Evolutionary conservation across 1,140 invertebrate species (phyloP).

Genomic region (Druon quercuslanigerum): DNA sequence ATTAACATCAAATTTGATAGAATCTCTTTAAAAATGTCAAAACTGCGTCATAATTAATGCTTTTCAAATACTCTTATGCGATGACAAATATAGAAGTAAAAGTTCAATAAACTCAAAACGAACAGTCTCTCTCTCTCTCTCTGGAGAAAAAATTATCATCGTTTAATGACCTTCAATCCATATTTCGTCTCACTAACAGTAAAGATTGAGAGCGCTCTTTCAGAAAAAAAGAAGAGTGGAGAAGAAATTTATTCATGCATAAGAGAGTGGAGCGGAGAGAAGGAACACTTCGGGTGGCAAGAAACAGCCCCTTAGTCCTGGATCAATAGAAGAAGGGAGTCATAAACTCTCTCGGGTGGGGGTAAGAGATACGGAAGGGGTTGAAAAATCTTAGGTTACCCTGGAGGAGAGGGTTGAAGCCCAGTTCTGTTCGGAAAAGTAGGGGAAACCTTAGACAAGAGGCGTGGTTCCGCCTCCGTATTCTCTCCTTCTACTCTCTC

Average conservation of each 20-base stretch:
- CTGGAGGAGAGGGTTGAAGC: constrained; percentile 57
- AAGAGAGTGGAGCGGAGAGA: constrained; percentile 49
- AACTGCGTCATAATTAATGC: too few species aligned
- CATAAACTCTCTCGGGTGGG: constrained; percentile 46
- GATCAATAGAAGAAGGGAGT: constrained; percentile 71
- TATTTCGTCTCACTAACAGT: constrained; percentile 4
- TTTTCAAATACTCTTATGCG: too few species aligned
- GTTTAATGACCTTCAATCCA: neutral
- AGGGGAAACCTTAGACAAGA: constrained; percentile 75
- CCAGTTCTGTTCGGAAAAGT: constrained; percentile 52
- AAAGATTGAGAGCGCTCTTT: constrained; percentile 14
- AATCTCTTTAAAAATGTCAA: too few species aligned
- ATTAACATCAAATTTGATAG: too few species aligned
- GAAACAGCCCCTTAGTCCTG: constrained; percentile 68
- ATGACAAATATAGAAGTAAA: too few species aligned
- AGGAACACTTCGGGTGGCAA: constrained; percentile 61
- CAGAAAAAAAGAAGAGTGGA: constrained; percentile 38
- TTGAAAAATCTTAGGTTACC: constrained; percentile 72
- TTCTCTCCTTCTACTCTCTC: constrained; percentile 40
- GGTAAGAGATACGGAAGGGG: constrained; percentile 58
- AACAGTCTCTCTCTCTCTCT: too few species aligned
- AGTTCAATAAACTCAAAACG: too few species aligned
- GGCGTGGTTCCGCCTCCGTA: constrained; percentile 68
- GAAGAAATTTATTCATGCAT: constrained; percentile 44
- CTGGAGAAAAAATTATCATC: too few species aligned